Percentiles rank a stretch among this genome's conserved stretches.
phyloP scores from a whole-genome alignment of 2,888 invertebrate species.

The Cantharis rustica region DNA sequence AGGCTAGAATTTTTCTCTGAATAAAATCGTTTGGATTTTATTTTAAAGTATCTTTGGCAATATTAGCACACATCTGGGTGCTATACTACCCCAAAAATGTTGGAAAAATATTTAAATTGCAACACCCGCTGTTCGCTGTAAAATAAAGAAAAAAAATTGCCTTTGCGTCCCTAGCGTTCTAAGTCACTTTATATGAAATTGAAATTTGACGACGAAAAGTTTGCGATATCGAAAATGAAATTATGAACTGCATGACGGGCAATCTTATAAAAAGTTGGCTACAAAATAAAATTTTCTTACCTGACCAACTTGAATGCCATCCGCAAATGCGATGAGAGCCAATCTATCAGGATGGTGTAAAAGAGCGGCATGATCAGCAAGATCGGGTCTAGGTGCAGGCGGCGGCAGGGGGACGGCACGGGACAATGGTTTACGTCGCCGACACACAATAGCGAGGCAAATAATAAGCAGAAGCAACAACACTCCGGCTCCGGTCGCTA shows the following conservation, averaged over 20 bases:
- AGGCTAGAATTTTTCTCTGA: not conserved
- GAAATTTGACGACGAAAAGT: not conserved
- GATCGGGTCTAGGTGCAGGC: slow-evolving; percentile 41
- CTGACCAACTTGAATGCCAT: slow-evolving; percentile 55
- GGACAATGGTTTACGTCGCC: slow-evolving; percentile 46
- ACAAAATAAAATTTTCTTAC: slow-evolving; percentile 38
- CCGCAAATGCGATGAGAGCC: slow-evolving; percentile 61
- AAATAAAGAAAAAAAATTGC: not conserved
- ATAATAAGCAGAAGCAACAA: slow-evolving; percentile 50
- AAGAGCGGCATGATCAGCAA: slow-evolving; percentile 50
- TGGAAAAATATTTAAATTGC: not conserved
- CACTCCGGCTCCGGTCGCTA: slow-evolving; percentile 53
- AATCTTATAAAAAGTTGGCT: not conserved
- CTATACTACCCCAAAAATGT: not conserved
- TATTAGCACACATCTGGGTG: not conserved
- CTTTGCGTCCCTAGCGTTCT: not conserved
- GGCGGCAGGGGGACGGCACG: slow-evolving; percentile 46
- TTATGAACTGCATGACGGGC: not conserved
- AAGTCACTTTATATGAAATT: not conserved
- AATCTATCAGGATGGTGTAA: slow-evolving; percentile 59
- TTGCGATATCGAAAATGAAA: not conserved
- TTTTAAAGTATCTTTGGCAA: not conserved
- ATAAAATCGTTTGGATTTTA: not conserved
- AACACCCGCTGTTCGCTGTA: not conserved
- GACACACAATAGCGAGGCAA: slow-evolving; percentile 51